A percentile compares a stretch with the other conserved stretches of the same genome.
Evolutionary conservation across 1,140 invertebrate genomes (phyloP).

Genomic region (Philotrypesis tridentata): DNA sequence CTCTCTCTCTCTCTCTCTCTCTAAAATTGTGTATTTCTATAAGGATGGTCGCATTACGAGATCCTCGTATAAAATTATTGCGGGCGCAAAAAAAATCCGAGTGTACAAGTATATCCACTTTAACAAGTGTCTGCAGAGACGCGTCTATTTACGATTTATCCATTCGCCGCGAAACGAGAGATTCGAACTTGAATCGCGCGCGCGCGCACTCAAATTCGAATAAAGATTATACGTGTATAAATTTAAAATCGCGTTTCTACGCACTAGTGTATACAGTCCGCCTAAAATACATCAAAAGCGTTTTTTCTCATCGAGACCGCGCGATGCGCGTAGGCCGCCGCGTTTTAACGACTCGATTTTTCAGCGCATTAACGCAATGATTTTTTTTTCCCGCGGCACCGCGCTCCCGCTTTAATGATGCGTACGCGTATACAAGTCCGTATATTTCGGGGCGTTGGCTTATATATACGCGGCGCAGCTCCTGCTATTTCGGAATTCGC

Average conservation of each 20-base stretch:
- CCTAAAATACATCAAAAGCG: conserved; percentile 33
- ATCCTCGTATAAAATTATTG: too few relatives aligned
- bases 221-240: not conserved
- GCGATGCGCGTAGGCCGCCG: not conserved
- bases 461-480: not conserved
- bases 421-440: conserved; percentile 52
- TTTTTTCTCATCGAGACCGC: conserved; percentile 21
- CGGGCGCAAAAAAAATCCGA: too few relatives aligned
- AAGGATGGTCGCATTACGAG: too few relatives aligned
- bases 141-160: too few relatives aligned
- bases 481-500: conserved; percentile 59
- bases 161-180: not conserved
- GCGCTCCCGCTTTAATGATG: conserved; percentile 35
- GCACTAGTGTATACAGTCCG: not conserved
- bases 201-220: not conserved
- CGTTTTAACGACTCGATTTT: conserved; percentile 36
- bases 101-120: too few relatives aligned
- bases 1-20: too few relatives aligned
- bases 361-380: conserved; percentile 40
- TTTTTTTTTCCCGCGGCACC: conserved; percentile 19
- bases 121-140: too few relatives aligned
- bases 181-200: not conserved
- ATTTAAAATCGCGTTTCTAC: conserved; percentile 13
- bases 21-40: too few relatives aligned
- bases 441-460: conserved; percentile 61